phyloP scores from a whole-genome alignment of 2,797 vertebrate genomes.

The Strix occidentalis region DNA sequence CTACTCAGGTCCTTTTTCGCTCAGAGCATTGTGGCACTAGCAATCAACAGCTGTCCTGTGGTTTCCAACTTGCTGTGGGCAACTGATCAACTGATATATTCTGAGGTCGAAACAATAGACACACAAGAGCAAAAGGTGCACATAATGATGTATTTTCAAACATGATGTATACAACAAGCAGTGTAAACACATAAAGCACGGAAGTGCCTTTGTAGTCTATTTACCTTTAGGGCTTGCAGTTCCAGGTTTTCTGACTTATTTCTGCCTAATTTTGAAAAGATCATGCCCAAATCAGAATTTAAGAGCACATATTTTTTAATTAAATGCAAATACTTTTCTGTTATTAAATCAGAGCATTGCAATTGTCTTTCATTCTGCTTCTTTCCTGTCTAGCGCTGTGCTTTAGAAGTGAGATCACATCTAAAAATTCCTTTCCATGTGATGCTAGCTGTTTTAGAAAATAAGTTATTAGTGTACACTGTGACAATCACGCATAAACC shows the following conservation, averaged over 20 bases:
- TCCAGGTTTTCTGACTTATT: neutral
- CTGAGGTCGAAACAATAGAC: neutral
- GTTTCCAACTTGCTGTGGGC: neutral
- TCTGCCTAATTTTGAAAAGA: slow-evolving; percentile 4
- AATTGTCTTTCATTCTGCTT: neutral
- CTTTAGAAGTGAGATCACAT: neutral
- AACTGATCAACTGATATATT: neutral
- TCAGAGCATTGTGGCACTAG: neutral
- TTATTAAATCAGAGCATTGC: neutral
- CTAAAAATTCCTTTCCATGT: neutral
- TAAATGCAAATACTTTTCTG: neutral
- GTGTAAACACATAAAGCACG: neutral
- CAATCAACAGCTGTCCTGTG: neutral
- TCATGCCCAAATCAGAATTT: neutral
- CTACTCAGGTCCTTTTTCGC: neutral
- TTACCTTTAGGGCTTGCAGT: neutral
- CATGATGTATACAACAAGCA: neutral
- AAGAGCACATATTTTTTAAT: neutral
- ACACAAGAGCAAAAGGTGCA: neutral
- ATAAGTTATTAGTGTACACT: neutral
- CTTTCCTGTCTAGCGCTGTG: neutral
- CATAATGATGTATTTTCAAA: neutral
- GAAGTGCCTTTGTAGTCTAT: neutral
- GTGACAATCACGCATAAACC: neutral
- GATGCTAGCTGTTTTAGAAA: neutral